Evolutionary conservation across 2,113 vertebrate species (phyloP).

Genomic region (Anoura caudifer): DNA sequence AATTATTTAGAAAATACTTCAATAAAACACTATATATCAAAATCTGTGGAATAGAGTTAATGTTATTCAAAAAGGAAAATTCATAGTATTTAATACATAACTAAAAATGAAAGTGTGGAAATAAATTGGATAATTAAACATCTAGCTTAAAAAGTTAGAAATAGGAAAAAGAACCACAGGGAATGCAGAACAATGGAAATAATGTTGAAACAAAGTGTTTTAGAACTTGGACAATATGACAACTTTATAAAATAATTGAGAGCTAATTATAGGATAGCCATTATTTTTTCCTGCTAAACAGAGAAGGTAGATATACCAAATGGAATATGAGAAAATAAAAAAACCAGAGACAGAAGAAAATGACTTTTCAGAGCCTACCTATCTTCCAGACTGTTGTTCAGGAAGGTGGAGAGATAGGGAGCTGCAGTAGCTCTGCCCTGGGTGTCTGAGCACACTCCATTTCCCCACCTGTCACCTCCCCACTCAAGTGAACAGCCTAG

Average conservation of each 20-base stretch:
- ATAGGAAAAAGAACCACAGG: background rate
- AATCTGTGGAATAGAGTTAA: background rate
- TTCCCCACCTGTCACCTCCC: background rate
- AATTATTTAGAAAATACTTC: background rate
- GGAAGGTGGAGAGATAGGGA: background rate
- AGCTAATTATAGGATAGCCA: background rate
- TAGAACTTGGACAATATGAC: background rate
- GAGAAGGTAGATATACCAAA: background rate
- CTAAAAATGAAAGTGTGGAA: background rate
- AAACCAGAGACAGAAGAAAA: background rate
- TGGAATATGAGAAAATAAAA: background rate
- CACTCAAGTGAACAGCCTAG: background rate
- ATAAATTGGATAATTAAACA: background rate
- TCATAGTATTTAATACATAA: background rate
- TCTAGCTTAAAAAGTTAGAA: background rate
- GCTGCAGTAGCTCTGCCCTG: background rate
- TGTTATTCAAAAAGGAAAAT: background rate
- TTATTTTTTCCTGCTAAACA: background rate
- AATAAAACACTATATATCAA: background rate
- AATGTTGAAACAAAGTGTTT: background rate
- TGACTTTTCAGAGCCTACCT: background rate
- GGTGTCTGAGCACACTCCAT: rapidly evolving
- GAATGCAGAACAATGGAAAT: background rate
- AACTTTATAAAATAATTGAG: background rate
- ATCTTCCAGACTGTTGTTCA: background rate